phyloP scores from a whole-genome alignment of 2,888 invertebrate species.

The Desoria tigrina region DNA sequence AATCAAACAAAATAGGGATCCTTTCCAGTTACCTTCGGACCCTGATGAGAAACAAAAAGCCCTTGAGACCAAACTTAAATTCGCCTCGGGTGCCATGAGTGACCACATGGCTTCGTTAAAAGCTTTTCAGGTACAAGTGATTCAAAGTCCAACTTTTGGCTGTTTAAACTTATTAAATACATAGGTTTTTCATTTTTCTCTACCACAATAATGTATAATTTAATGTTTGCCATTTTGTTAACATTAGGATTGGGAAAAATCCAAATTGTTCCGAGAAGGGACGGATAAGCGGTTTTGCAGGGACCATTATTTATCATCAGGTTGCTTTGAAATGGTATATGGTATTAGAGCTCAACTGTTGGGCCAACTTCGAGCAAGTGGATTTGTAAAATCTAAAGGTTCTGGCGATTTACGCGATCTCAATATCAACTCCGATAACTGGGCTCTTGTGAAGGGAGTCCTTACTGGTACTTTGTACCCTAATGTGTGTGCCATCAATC shows the following conservation, averaged over 20 bases:
- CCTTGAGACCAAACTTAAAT: conserved; percentile 65
- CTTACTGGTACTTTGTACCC: conserved; percentile 88
- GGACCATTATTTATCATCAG: conserved; percentile 73
- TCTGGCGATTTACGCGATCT: conserved; percentile 71
- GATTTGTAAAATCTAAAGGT: conserved; percentile 64
- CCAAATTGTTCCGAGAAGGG: conserved; percentile 53
- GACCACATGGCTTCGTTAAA: conserved; percentile 86
- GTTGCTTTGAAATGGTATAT: conserved; percentile 86
- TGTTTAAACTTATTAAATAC: too few relatives aligned
- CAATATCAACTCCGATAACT: conserved; percentile 79
- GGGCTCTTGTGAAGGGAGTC: conserved; percentile 89
- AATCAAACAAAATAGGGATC: too few relatives aligned
- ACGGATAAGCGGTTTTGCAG: conserved; percentile 60
- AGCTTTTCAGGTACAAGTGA: conserved; percentile 68
- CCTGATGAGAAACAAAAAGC: conserved; percentile 68
- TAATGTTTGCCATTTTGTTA: too few relatives aligned
- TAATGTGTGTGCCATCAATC: conserved; percentile 61
- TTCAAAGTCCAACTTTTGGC: too few relatives aligned
- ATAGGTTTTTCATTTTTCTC: too few relatives aligned
- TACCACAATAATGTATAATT: too few relatives aligned
- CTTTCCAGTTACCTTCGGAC: conserved; percentile 73
- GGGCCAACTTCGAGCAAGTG: conserved; percentile 69
- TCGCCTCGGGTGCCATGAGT: conserved; percentile 75
- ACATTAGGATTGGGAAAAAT: conserved; percentile 59
- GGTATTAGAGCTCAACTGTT: conserved; percentile 80